Percentiles rank a stretch among this genome's conserved stretches.
Evolutionary conservation across 2,113 vertebrate genomes (phyloP).

Genomic region (Polypterus bichir): DNA sequence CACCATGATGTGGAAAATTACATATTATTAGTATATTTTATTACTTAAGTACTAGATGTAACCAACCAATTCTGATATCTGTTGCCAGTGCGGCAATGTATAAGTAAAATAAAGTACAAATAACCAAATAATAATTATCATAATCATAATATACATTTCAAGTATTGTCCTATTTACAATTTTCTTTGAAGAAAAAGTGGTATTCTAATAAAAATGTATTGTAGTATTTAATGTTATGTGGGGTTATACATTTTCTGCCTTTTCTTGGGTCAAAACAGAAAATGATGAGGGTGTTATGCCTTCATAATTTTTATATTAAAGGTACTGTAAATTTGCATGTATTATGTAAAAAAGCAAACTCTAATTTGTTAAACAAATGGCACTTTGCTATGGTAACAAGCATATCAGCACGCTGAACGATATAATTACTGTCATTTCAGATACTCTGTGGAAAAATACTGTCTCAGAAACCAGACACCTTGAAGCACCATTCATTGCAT

Average conservation of each 20-base stretch:
- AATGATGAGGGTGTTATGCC: not conserved
- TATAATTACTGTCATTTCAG: constrained; percentile 2
- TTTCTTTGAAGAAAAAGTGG: no score
- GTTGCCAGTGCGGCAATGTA: no score
- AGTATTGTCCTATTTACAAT: no score
- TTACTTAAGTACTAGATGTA: no score
- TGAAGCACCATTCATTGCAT: no score
- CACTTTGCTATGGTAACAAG: constrained; percentile 2
- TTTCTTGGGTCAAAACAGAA: not conserved
- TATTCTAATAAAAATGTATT: no score
- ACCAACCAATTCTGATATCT: no score
- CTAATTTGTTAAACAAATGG: not conserved
- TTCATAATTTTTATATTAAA: not conserved
- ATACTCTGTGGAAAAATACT: not conserved
- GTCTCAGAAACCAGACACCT: not conserved
- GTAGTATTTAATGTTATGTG: not conserved
- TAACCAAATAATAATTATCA: no score
- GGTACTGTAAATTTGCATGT: not conserved
- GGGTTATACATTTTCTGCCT: not conserved
- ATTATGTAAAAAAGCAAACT: constrained; percentile 1
- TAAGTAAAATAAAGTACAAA: no score
- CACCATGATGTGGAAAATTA: no score
- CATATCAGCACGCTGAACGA: not conserved
- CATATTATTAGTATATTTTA: no score
- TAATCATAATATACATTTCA: no score